phyloP scores from a whole-genome alignment of 2,797 vertebrate species.

The Smutsia temminckii region DNA sequence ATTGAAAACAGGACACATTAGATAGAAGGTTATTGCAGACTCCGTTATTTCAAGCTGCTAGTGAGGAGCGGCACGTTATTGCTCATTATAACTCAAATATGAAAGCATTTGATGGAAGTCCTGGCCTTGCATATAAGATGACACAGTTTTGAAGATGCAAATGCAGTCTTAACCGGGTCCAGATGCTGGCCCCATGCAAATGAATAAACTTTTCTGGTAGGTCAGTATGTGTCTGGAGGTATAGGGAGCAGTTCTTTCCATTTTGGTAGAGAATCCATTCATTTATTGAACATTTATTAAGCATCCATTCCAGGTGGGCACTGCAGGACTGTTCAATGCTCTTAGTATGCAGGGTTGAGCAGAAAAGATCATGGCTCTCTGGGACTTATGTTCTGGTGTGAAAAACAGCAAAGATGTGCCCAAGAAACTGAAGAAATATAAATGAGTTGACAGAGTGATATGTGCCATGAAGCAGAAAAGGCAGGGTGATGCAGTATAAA shows the following conservation, averaged over 20 bases:
- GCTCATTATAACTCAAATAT: neutral
- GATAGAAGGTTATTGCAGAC: neutral
- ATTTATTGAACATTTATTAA: neutral
- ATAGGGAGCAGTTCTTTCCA: neutral
- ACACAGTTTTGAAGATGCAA: neutral
- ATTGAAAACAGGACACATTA: neutral
- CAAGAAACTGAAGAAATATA: neutral
- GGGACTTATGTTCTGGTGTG: no score
- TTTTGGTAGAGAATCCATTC: neutral
- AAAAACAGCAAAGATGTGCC: neutral
- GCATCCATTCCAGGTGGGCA: neutral
- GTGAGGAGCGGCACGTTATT: neutral
- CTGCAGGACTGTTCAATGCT: neutral
- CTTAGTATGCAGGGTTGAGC: neutral
- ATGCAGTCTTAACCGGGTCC: neutral
- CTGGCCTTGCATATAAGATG: neutral
- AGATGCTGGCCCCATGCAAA: neutral
- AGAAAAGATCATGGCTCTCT: no score
- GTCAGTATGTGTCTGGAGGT: neutral
- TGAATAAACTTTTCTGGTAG: accelerated
- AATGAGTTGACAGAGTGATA: neutral
- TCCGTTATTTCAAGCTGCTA: neutral
- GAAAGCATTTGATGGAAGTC: neutral
- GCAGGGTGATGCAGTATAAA: accelerated
- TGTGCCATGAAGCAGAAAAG: neutral